Evolutionary conservation across 2,888 invertebrate genomes (phyloP).

Genomic region (Brachynemurus nebulosus): DNA sequence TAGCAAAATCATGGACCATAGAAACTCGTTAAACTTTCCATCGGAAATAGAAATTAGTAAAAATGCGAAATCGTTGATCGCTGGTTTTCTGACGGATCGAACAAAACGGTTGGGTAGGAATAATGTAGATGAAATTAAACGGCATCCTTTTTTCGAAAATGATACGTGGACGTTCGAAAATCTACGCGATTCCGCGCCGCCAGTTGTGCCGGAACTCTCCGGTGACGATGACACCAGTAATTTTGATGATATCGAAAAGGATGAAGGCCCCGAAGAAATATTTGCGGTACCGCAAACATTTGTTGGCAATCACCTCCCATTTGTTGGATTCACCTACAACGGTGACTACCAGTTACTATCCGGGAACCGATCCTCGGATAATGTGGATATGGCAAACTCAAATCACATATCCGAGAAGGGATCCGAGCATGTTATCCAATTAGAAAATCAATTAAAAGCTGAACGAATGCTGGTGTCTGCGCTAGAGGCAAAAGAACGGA

Average conservation of each 20-base stretch:
- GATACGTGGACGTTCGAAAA: slow-evolving; percentile 98
- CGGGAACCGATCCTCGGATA: slow-evolving; percentile 35
- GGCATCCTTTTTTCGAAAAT: slow-evolving; percentile 89
- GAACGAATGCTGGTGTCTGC: slow-evolving; percentile 58
- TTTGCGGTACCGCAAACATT: slow-evolving; percentile 96
- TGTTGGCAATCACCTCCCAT: slow-evolving; percentile 95
- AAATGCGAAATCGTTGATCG: slow-evolving; percentile 76
- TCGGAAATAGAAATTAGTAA: slow-evolving; percentile 88
- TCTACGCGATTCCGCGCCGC: slow-evolving; percentile 85
- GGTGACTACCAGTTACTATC: slow-evolving; percentile 73
- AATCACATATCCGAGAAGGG: slow-evolving; percentile 41
- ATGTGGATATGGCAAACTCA: slow-evolving; percentile 45
- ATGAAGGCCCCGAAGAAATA: slow-evolving; percentile 81
- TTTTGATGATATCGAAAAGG: slow-evolving; percentile 95
- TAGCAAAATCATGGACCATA: slow-evolving; percentile 98
- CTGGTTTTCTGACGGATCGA: slow-evolving; percentile 87
- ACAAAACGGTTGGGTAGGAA: slow-evolving; percentile 76
- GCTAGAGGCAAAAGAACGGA: slow-evolving; percentile 60
- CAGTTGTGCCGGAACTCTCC: slow-evolving; percentile 88
- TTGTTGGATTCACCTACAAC: slow-evolving; percentile 96
- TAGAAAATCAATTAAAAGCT: slow-evolving; percentile 61
- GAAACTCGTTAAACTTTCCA: slow-evolving; percentile 89
- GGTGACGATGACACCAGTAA: slow-evolving; percentile 97
- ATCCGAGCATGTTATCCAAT: slow-evolving; percentile 47
- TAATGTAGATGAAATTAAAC: slow-evolving; percentile 89